A percentile compares a stretch with the other conserved stretches of the same genome.
These are phyloP conservation scores for Zaprionus camerounensis DNA, from an alignment of 1,140 invertebrate species.

Conservation along the genomic window DNA sequence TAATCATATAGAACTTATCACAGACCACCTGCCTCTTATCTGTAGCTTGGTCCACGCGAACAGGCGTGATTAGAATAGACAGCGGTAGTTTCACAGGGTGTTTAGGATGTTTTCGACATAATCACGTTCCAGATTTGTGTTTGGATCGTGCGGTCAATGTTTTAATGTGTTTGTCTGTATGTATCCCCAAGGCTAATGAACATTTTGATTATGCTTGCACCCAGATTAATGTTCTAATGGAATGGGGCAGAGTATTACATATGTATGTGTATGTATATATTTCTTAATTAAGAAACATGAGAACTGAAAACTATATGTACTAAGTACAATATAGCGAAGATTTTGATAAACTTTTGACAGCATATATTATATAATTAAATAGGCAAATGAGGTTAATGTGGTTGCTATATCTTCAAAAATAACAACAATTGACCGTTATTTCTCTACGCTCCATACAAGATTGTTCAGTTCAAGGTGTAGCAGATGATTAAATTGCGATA, in stretches of 20 bases:
- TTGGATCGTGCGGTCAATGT: conserved; percentile 8
- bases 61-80: conserved; percentile 13
- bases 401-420: neutral
- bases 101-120: neutral
- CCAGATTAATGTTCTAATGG: conserved; percentile 5
- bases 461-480: no score
- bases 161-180: neutral
- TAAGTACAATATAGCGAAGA: no score
- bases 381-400: no score
- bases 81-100: neutral
- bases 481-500: neutral
- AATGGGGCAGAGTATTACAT: neutral
- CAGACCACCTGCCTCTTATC: conserved; percentile 28
- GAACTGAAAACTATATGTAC: no score
- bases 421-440: neutral
- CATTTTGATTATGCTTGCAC: conserved; percentile 18
- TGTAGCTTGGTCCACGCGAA: conserved; percentile 22
- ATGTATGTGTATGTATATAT: neutral
- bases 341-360: no score
- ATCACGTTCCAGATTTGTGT: conserved; percentile 22
- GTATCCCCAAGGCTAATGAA: conserved; percentile 24
- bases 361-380: no score
- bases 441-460: no score
- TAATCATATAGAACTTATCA: conserved; percentile 19
- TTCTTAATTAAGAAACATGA: neutral